These are phyloP conservation scores for Leucoptera coffeella DNA, from an alignment of 2,888 invertebrate species.

Conservation along the genomic window DNA sequence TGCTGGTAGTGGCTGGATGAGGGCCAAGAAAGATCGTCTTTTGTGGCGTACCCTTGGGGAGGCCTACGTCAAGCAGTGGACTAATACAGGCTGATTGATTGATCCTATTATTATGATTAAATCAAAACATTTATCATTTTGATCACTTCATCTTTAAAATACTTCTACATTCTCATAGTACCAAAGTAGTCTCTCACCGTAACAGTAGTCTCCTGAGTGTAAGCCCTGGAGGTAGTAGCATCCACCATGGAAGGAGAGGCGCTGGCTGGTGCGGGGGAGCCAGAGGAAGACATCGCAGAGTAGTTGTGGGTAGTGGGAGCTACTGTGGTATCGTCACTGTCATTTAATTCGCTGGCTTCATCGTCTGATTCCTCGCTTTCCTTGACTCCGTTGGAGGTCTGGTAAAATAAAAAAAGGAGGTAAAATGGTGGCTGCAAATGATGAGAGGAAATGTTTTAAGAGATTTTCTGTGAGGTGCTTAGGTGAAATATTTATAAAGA, in stretches of 20 bases:
- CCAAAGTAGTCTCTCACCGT: no score
- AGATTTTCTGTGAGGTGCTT: no score
- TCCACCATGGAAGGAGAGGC: constrained; percentile 22
- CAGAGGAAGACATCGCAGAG: constrained; percentile 8
- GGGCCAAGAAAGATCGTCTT: no score
- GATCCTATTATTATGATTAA: no score
- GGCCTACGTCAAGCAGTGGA: no score
- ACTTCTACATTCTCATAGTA: no score
- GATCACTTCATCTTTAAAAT: no score
- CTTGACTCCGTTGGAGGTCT: constrained; percentile 41
- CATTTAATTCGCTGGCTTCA: constrained; percentile 28
- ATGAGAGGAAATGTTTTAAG: neutral
- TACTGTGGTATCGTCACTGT: constrained; percentile 18
- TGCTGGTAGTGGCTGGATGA: no score
- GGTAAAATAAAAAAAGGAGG: constrained; percentile 4
- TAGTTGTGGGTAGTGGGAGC: constrained; percentile 15
- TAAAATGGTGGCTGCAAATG: neutral
- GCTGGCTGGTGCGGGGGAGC: constrained; percentile 17
- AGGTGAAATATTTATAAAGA: no score
- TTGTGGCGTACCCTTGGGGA: no score
- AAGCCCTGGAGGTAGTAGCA: constrained; percentile 21
- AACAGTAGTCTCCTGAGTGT: constrained; percentile 30
- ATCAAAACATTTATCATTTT: no score
- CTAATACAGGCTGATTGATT: no score
- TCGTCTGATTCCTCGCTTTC: constrained; percentile 37